Evolutionary conservation across 2,888 invertebrate species (phyloP), one percentile per base, ranked within the genome.

Genomic region (Metallyticus violacea): DNA sequence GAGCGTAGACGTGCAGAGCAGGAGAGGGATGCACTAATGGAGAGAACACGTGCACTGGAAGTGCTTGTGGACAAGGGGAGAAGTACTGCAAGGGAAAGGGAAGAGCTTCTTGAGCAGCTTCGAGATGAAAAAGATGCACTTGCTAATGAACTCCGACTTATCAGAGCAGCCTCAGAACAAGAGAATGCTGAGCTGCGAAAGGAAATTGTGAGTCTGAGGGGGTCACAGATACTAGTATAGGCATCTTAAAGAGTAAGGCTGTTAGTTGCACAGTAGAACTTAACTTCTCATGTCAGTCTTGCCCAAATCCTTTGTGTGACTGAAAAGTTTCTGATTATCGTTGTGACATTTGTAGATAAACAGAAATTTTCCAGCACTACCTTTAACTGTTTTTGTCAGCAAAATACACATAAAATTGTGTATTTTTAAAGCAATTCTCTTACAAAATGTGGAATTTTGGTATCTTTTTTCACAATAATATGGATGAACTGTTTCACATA

Each of bases 1-100:
- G 97, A 97, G 90, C 94, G 97, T 89, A 93, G 97, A 89, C 93
- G 96, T 89, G 95, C 96, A 0, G 94, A 96, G 81, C 93, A 93
- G 83, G 95, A 96, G 88, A 95, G 95, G 89, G 95, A 94, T 90
- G 94, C 94, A 89, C 92, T 95, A 89, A 93, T 93, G 88, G 95
- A 96, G 88, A 94, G 94, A 91, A 93, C 96, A 22, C 92, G 93
- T 89, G 93, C 93, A 89, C 92, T 95, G 89, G 94, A 95, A 89
- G 93, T 93, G 2, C 95, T 95, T 89, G 91, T 96, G 88, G 95
- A 95, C 90, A 95, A 95, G 91, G 93, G 93, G 88, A 94, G 93
- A 90, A 93, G 95, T 89, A 95, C 94, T 89, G 92, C 95, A 89
- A 93, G 93, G 88, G 95, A 95, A 90, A 95, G 95, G 91, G 95